Evolutionary conservation across 2,797 vertebrate species (phyloP).

Genomic region (Tragopan temminckii): DNA sequence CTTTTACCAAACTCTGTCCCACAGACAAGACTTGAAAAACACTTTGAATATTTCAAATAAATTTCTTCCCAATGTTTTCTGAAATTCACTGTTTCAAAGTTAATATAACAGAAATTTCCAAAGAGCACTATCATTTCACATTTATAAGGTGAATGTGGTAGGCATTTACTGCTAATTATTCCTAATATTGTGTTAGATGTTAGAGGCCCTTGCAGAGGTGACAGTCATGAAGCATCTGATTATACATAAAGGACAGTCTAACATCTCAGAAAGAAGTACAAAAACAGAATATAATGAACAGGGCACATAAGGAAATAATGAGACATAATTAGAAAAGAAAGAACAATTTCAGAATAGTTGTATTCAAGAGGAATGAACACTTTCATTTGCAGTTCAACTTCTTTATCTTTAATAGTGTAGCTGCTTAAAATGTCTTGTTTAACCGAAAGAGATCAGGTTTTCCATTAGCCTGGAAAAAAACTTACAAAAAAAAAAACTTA

Average conservation of each 20-base stretch:
- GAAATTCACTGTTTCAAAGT: not conserved
- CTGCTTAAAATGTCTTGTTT: not conserved
- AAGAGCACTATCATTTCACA: not conserved
- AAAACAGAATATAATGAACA: not conserved
- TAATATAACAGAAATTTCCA: not conserved
- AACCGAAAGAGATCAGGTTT: not conserved
- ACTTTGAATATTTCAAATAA: not conserved
- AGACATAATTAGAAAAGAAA: not conserved
- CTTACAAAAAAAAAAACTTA: not conserved
- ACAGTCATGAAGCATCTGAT: not conserved
- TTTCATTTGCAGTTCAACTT: not conserved
- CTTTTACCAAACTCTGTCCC: not conserved
- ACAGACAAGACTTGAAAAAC: not conserved
- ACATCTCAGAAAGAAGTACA: not conserved
- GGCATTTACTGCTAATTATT: not conserved
- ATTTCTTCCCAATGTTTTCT: not conserved
- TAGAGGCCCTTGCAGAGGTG: not conserved
- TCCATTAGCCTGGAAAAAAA: not conserved
- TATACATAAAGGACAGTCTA: not conserved
- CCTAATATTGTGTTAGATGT: not conserved
- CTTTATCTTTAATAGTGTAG: not conserved
- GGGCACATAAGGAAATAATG: not conserved
- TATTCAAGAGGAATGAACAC: not conserved
- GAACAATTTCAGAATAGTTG: not conserved
- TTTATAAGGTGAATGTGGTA: not conserved